Conservation (phyloP, 2,888 invertebrate genomes). For the Podotricha telesiphe region DNA sequence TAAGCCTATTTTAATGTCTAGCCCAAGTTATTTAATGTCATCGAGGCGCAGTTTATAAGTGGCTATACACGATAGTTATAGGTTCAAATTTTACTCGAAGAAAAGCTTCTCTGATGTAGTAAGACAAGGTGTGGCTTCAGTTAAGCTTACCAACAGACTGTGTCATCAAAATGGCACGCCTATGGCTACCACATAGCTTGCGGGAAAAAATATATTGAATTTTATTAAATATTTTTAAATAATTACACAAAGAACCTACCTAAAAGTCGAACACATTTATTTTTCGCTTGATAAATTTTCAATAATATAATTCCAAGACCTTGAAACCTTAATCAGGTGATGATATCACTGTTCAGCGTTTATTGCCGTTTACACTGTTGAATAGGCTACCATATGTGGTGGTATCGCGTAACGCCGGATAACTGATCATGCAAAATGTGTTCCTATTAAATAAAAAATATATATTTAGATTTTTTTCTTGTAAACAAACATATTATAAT, state of each 20-base stretch:
- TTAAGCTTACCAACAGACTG: too few species aligned
- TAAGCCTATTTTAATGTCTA: too few species aligned
- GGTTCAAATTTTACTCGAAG: not conserved
- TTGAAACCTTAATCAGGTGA: conserved; percentile 30
- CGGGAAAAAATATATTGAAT: too few species aligned
- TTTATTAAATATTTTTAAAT: too few species aligned
- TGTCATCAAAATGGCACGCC: too few species aligned
- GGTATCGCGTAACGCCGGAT: conserved; percentile 15
- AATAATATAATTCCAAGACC: conserved; percentile 12
- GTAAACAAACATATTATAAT: too few species aligned
- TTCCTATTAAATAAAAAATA: not conserved
- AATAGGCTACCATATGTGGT: conserved; percentile 27
- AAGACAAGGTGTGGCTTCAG: too few species aligned
- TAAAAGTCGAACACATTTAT: conserved; percentile 9
- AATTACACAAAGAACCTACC: conserved; percentile 4
- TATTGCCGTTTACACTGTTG: conserved; percentile 3
- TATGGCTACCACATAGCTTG: too few species aligned
- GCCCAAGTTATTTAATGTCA: too few species aligned
- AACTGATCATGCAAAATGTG: not conserved
- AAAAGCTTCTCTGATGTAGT: too few species aligned
- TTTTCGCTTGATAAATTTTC: conserved; percentile 20
- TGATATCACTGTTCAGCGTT: conserved; percentile 29
- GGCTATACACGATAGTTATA: not conserved
- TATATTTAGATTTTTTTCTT: too few species aligned
- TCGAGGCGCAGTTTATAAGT: not conserved